Evolutionary conservation across 2,797 vertebrate genomes (phyloP), one percentile per base, ranked within the genome.

Genomic region (Limosa lapponica): DNA sequence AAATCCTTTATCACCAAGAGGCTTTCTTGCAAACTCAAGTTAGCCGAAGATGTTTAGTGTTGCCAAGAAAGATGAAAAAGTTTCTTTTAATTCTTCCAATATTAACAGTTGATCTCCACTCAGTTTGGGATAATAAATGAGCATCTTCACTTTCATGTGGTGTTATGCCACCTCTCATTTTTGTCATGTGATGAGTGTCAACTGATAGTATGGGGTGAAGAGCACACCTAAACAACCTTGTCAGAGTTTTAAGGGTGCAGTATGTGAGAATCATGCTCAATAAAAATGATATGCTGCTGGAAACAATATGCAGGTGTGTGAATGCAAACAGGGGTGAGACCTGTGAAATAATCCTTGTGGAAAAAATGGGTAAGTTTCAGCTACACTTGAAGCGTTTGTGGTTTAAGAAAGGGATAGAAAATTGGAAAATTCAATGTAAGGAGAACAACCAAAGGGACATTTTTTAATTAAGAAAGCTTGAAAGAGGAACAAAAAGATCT

Each of bases 321-420:
- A 57, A 49, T 25, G 24, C 8, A 75, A 80, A 73, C 5, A 59
- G 1, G 3, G 62, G 4, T 55, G 58, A 85, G 17, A 30, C 12
- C 14, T 58, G 7, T 9, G 6, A 86, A 84, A 73, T 36, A 69
- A 80, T 22, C 13, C 36, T 36, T 12, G 3, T 28, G 32, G 11
- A n/a, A 52, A n/a, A 51, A 62, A 44, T 1, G 0, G 3, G n/a
- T 19, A 44, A 3, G 1, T 19, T 89, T 81, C 8, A 74, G 16
- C 10, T 46, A 17, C 5, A 24, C 8, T 74, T 64, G 24, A 48
- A 48, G 17, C 11, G 6, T 27, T 5, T 37, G 83, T 73, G 4
- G 28, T 82, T 87, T 62, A 62, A 80, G 67, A 82, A 87, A 62
- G 5, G 10, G 11, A 13, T 16, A 59, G 27, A 80, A 58, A 66